Evolutionary conservation across 2,113 vertebrate genomes (phyloP), one percentile per base, ranked within the genome.

Genomic region (Aspidoscelis tigris): DNA sequence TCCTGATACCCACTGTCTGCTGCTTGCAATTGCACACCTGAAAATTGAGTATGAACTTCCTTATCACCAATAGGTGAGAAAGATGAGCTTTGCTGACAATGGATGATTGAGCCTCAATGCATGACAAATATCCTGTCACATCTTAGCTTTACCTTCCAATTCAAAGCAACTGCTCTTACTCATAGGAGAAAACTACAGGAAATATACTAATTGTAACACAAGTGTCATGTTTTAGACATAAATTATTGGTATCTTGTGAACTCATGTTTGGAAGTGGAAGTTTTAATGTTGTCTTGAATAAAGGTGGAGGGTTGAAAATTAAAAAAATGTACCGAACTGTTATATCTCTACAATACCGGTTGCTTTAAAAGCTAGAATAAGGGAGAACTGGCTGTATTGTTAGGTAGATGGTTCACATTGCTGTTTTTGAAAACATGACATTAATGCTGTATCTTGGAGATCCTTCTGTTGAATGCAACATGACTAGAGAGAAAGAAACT

Each of bases 51-150:
- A 89, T 87, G 87, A 85, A 86, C 85, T 93, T 87, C 82, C 84
- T 88, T 93, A 81, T 88, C 92, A 92, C 84, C 83, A 90, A 92
- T 86, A 82, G 87, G 91, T 81, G 79, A 81, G 88, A 88, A 89
- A 92, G 86, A 89, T 81, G 79, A 74, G 65, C 66, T 78, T 78
- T 93, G 87, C 80, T 85, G 78, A 87, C 84, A 88, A 81, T 87
- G 89, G 91, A 81, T 24, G 11, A 61, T 16, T 53, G 69, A 90
- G 76, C 75, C 77, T 82, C 76, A 87, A 18, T 69, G 24, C 26
- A 39, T 73, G 53, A 47, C 74, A 77, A 78, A 70, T 11, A 21
- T 75, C 84, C 39, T 84, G 73, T 53, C 2, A 74, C 69, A 26
- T 76, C 78, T 69, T 77, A 87, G 16, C 70, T 78, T 68, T 22